Conservation (phyloP, 2,113 vertebrate species). For the Carassius carassius region DNA sequence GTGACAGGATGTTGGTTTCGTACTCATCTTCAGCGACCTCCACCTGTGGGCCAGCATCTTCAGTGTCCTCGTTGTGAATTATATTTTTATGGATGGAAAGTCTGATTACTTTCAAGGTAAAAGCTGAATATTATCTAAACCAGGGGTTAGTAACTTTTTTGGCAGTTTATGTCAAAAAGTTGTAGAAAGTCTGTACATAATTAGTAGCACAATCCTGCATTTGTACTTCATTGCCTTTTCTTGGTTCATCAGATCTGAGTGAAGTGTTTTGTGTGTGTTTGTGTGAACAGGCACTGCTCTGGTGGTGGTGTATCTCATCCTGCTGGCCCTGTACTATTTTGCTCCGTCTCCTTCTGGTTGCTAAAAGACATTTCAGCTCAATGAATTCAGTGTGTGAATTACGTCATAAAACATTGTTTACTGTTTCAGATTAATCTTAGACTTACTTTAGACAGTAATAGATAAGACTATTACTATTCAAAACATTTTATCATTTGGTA, state of each 20-base stretch:
- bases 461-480: not conserved
- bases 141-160: too few relatives aligned
- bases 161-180: too few relatives aligned
- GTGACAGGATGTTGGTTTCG: conserved; percentile 78
- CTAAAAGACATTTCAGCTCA: conserved; percentile 54
- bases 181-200: too few relatives aligned
- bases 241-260: too few relatives aligned
- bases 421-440: not conserved
- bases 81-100: conserved; percentile 87
- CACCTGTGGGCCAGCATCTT: conserved; percentile 86
- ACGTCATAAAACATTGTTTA: not conserved
- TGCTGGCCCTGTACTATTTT: conserved; percentile 80
- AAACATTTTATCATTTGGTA: not conserved
- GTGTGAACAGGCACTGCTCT: conserved; percentile 73
- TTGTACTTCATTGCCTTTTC: too few relatives aligned
- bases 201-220: too few relatives aligned
- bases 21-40: conserved; percentile 79
- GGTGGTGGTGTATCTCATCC: conserved; percentile 83
- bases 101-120: conserved; percentile 88
- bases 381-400: not conserved
- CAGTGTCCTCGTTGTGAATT: conserved; percentile 83
- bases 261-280: not conserved
- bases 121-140: not conserved
- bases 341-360: conserved; percentile 80
- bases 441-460: not conserved